A percentile compares a stretch with the other conserved stretches of the same genome.
Evolutionary conservation across 2,888 invertebrate genomes (phyloP).

Genomic region (Lasioglossum oenotherae): DNA sequence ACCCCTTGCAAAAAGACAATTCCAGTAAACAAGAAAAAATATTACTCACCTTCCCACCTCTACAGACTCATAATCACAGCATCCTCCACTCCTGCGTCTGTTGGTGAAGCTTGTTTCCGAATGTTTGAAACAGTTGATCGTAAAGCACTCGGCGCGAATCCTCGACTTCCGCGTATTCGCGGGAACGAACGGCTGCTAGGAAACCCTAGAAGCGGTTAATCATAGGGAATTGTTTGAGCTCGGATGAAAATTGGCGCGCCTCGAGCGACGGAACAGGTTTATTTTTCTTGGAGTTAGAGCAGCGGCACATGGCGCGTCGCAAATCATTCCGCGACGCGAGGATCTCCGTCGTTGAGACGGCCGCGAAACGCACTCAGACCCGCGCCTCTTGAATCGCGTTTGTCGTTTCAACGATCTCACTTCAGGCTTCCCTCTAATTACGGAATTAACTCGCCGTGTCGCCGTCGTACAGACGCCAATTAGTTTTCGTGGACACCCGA

Average conservation of each 20-base stretch:
- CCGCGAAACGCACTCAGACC: constrained; percentile 17
- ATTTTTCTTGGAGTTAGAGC: constrained; percentile 51
- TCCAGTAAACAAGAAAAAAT: neutral
- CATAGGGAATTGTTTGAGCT: constrained; percentile 11
- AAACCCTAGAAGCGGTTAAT: constrained; percentile 6
- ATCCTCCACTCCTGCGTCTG: neutral
- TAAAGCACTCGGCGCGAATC: neutral
- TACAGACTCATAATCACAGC: constrained; percentile 17
- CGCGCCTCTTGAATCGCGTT: constrained; percentile 33
- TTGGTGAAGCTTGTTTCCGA: neutral
- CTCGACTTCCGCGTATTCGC: neutral
- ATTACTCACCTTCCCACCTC: constrained; percentile 23
- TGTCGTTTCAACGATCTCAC: constrained; percentile 43
- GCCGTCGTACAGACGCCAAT: constrained; percentile 18
- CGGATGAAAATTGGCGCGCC: constrained; percentile 2
- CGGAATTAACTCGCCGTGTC: constrained; percentile 25
- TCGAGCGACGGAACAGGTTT: constrained; percentile 31
- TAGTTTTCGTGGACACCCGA: constrained; percentile 7
- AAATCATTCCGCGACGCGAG: constrained; percentile 18
- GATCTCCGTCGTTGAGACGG: constrained; percentile 8
- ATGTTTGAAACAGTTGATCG: neutral
- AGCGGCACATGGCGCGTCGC: constrained; percentile 37
- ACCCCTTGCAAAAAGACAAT: too few species aligned
- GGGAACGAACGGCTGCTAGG: neutral
- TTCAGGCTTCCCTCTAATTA: constrained; percentile 8